Base-by-base conservation (phyloP, 2,113 vertebrate genomes). In the Rallus limicola region DNA sequence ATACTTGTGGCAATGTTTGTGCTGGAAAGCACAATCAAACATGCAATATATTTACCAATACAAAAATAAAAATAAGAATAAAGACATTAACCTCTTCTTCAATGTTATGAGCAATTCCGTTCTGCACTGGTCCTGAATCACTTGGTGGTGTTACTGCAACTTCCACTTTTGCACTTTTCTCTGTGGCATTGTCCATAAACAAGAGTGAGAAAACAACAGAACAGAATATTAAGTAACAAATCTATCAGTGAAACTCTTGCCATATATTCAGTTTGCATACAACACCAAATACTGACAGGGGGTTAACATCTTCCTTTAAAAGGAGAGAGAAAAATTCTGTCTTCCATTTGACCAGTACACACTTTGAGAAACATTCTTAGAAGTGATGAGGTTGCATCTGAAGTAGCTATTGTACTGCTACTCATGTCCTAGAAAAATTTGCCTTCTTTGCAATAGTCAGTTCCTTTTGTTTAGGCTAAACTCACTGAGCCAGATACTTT, bases 91-190 rank as follows among this genome's bases (percentile, higher is more conserved):
- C 98, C 97, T 98, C 97, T 59, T 97, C 94, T 42, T 98, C 95
- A 17, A 93, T 92, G 58, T 92, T 97, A 90, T 99, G 98, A 94
- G 99, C 98, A 17, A 99, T 98, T 69, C 99, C 99, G 53, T 99
- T 99, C 88, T 99, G 99, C 15, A 99, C 97, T 17, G 98, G 98
- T 59, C 98, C 98, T 2, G 98, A 98, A 90, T 99, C 99, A 94
- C 98, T 99, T 0, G 99, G 98, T 53, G 99, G 99, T 21, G 99
- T 99, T 94, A 99, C 98, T 96, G 99, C 99, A 93, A 99, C 99
- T 95, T 99, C 99, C 33, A 99, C 99, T 93, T 98, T 99, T 55
- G 99, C 98, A 97, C 97, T 98, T 97, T 99, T 99, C 89, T 99
- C 99, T 99, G 98, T 44, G 85, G 82, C n/a, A 86, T 19, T 77